These are phyloP conservation scores for Tanypteryx hageni DNA, from an alignment of 2,888 invertebrate genomes.

Conservation along the genomic window DNA sequence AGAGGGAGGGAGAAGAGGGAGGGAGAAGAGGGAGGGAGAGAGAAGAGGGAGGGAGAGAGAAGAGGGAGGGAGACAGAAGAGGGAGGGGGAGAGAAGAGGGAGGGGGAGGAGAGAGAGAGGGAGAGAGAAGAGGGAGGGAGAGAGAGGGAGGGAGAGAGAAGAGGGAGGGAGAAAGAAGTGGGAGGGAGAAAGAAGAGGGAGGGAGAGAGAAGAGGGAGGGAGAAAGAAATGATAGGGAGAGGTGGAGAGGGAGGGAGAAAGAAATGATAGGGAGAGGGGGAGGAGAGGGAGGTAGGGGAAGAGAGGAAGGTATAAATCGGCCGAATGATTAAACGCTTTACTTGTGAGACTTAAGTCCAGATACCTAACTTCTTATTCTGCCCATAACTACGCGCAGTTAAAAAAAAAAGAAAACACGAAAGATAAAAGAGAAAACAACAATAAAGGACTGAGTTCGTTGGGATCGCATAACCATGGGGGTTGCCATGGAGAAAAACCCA, in stretches of 20 bases:
- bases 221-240: background rate
- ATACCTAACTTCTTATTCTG: too few species aligned
- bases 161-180: background rate
- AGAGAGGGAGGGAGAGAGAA: too few species aligned
- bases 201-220: background rate
- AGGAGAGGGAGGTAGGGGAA: background rate
- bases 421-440: background rate
- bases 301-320: background rate
- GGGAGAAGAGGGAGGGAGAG: background rate
- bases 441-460: background rate
- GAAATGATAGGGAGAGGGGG: too few species aligned
- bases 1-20: background rate
- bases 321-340: background rate
- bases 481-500: too few species aligned
- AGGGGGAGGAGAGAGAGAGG: background rate
- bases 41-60: background rate
- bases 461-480: too few species aligned
- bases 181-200: background rate
- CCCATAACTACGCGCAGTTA: background rate
- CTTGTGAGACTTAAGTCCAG: too few species aligned
- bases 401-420: background rate
- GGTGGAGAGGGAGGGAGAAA: background rate
- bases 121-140: background rate
- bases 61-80: too few species aligned
- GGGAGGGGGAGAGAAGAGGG: background rate